These are phyloP conservation scores for Bufo bufo DNA, from an alignment of 2,113 vertebrate species.

Conservation along the genomic window DNA sequence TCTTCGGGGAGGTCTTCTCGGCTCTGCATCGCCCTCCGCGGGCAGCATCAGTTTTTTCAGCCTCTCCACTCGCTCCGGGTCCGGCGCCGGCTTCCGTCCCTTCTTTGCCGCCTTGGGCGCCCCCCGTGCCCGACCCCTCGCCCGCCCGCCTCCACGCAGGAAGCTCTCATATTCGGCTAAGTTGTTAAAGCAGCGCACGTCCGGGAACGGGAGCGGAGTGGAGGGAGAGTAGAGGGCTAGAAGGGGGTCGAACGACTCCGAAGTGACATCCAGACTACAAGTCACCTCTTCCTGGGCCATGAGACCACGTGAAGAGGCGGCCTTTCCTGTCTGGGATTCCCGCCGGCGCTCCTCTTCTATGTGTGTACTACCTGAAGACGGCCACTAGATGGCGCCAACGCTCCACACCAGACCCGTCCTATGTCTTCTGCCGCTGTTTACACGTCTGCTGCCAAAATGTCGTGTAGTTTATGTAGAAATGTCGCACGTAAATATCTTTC, in stretches of 20 bases:
- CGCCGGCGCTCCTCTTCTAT: conserved; percentile 76
- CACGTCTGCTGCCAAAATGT: too few species aligned
- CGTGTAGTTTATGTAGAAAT: too few species aligned
- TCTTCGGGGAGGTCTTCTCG: conserved; percentile 57
- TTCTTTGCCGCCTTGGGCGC: not conserved
- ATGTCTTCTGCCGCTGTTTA: not conserved
- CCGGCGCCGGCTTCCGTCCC: conserved; percentile 64
- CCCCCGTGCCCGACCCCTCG: conserved; percentile 64
- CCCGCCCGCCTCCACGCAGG: conserved; percentile 74
- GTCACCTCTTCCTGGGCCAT: not conserved
- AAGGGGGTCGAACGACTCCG: conserved; percentile 85
- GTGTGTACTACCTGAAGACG: not conserved
- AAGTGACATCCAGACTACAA: conserved; percentile 79
- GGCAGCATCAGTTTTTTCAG: conserved; percentile 84
- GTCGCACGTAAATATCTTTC: too few species aligned
- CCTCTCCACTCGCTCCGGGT: conserved; percentile 80
- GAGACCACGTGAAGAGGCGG: conserved; percentile 44
- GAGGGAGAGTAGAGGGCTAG: conserved; percentile 82
- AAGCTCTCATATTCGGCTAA: conserved; percentile 89
- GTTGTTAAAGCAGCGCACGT: conserved; percentile 89
- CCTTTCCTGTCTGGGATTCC: conserved; percentile 35
- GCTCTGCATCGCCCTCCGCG: conserved; percentile 68
- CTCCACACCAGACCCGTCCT: not conserved
- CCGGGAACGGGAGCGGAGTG: conserved; percentile 80
- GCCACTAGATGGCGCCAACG: conserved; percentile 28